A percentile compares a stretch with the other conserved stretches of the same genome.
These are phyloP conservation scores for Drosophila rufa DNA, from an alignment of 1,140 invertebrate species.

Conservation along the genomic window DNA sequence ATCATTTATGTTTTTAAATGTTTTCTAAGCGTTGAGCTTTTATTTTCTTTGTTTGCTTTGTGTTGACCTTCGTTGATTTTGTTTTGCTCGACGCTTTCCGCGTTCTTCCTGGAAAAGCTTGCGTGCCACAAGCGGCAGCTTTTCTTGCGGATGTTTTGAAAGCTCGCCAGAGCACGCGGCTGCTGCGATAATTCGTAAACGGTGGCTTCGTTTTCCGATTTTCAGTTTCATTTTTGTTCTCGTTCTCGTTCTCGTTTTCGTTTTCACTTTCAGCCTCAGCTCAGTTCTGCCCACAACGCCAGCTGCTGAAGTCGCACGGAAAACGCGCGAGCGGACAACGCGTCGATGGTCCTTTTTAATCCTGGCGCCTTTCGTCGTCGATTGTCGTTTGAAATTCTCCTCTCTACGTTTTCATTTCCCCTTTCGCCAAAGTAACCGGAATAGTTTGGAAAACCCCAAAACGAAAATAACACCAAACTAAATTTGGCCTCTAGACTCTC, in stretches of 20 bases:
- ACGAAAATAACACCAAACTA: not conserved
- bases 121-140: constrained; percentile 66
- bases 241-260: constrained; percentile 32
- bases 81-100: constrained; percentile 69
- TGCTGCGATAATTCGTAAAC: constrained; percentile 58
- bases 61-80: constrained; percentile 43
- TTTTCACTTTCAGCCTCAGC: constrained; percentile 12
- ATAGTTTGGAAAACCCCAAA: not conserved
- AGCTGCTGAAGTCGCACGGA: constrained; percentile 69
- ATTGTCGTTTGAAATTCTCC: constrained; percentile 29
- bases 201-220: constrained; percentile 34
- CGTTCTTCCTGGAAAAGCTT: constrained; percentile 49
- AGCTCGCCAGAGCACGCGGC: constrained; percentile 56
- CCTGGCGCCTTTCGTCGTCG: constrained; percentile 25
- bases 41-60: not conserved
- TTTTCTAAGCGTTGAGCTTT: not conserved
- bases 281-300: constrained; percentile 77
- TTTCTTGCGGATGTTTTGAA: constrained; percentile 53
- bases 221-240: constrained; percentile 23
- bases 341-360: constrained; percentile 39
- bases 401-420: not conserved
- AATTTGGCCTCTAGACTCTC: not conserved
- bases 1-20: not conserved
- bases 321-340: constrained; percentile 42
- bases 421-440: not conserved